A percentile compares a stretch with the other conserved stretches of the same genome.
These are phyloP conservation scores for Typhlomys cinereus DNA, from an alignment of 2,113 vertebrate species.

Conservation along the genomic window DNA sequence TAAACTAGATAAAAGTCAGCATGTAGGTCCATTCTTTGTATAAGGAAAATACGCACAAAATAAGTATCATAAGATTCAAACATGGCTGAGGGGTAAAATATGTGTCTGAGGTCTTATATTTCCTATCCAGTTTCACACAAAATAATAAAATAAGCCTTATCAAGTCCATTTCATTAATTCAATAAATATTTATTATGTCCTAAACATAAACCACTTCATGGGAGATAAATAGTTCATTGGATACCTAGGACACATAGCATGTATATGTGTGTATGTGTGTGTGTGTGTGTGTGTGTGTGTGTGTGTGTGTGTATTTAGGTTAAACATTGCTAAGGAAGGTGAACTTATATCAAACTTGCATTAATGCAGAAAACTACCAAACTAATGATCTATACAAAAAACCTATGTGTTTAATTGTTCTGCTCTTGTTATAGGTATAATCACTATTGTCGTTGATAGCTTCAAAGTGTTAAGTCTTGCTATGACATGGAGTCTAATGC, in stretches of 20 bases:
- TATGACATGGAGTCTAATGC: background rate
- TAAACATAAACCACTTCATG: background rate
- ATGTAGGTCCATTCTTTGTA: background rate
- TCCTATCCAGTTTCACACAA: background rate
- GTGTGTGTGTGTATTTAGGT: too few relatives aligned
- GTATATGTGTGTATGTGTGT: too few relatives aligned
- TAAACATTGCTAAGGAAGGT: background rate
- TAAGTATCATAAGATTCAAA: background rate
- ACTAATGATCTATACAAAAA: fast-evolving
- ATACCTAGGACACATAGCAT: too few relatives aligned
- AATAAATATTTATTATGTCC: background rate
- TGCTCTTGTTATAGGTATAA: background rate
- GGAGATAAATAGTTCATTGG: background rate
- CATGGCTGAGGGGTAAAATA: too few relatives aligned
- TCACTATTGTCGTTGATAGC: background rate
- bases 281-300: too few relatives aligned
- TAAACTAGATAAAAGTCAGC: background rate
- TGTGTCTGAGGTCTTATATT: background rate
- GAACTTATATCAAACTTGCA: background rate
- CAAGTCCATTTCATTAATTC: background rate
- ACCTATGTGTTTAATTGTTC: background rate
- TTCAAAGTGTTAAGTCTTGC: background rate
- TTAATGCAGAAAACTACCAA: background rate
- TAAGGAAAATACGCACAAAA: background rate
- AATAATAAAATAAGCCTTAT: background rate